Base-by-base conservation (phyloP, 2,888 invertebrate genomes). In the Volucella inflata region DNA sequence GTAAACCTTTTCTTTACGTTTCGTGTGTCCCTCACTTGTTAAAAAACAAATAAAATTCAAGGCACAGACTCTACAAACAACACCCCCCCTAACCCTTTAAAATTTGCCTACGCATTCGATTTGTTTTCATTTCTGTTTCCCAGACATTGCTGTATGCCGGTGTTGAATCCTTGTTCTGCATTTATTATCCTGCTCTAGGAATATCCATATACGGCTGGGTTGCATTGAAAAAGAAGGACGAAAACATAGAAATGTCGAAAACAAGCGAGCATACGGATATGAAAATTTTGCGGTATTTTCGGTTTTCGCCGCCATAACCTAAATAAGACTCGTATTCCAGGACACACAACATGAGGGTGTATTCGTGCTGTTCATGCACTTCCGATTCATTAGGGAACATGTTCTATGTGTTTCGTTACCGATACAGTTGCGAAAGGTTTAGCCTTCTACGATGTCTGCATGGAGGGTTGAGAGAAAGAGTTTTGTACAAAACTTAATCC, bases 261-360 rank as follows among this genome's bases (percentile, higher is more conserved):
- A 50, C 62, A 80, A 42, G 67, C 57, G 72, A 68, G 78, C 30
- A 30, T 6, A 1, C 30, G 4, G 74, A 78, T 83, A 83, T 78
- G 78, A 78, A 78, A 78, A 72, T 83, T 62, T 72, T 78, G 82
- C 78, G 78, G 82, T 68, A 72, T 44, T 67, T 67, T 76, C 14
- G 62, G 60, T 40, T 67, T 72, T 59, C 17, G 30, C 38, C 46
- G 46, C 40, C 55, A 55, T 30, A 80, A 67, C 81, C 71, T 40
- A 65, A 76, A 30, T 30, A 30, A 30, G 4, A 30, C 30, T 60
- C 53, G 48, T 65, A 42, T 36, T 64, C 68, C 74, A 44, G 60
- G 46, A 62, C 70, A 60, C 10, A 38, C 16, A 46, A 53, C 55
- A 17, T 48, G 72, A 21, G 68, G 59, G 48, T 42, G 38, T 78